These are phyloP conservation scores for Smittia aterrima DNA, from an alignment of 2,888 invertebrate species.

Conservation along the genomic window DNA sequence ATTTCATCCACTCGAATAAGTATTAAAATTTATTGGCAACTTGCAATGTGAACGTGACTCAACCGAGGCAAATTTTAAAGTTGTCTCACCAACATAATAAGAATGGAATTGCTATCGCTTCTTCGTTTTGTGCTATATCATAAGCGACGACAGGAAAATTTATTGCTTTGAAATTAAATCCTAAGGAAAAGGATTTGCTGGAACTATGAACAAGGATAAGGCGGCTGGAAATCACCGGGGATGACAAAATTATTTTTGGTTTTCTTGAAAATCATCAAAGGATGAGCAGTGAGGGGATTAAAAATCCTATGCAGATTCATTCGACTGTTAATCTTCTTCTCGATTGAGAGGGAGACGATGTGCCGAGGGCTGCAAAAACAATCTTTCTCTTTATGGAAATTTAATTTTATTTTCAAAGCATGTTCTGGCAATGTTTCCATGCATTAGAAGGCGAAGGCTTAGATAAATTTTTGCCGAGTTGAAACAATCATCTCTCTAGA, in stretches of 20 bases:
- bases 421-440: constrained; percentile 1
- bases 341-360: background rate
- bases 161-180: constrained; percentile 15
- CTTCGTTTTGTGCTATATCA: constrained; percentile 11
- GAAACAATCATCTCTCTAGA: constrained; percentile 52
- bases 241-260: background rate
- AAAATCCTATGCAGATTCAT: constrained; percentile 16
- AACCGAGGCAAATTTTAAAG: too few relatives aligned
- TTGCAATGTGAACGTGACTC: too few relatives aligned
- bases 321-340: constrained; percentile 4
- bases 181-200: background rate
- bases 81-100: too few relatives aligned
- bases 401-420: constrained; percentile 23
- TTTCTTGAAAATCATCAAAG: constrained; percentile 7
- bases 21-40: too few relatives aligned
- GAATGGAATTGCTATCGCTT: background rate
- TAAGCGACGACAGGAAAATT: constrained; percentile 10
- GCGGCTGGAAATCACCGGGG: background rate
- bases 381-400: constrained; percentile 10
- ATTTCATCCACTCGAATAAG: too few relatives aligned
- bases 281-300: background rate
- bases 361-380: constrained; percentile 8
- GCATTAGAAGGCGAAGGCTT: constrained; percentile 7
- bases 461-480: background rate
- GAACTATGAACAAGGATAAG: background rate